Percentiles rank a stretch among this genome's conserved stretches.
Conservation (phyloP, 2,888 invertebrate genomes). For the Catotricha subobsoleta region DNA sequence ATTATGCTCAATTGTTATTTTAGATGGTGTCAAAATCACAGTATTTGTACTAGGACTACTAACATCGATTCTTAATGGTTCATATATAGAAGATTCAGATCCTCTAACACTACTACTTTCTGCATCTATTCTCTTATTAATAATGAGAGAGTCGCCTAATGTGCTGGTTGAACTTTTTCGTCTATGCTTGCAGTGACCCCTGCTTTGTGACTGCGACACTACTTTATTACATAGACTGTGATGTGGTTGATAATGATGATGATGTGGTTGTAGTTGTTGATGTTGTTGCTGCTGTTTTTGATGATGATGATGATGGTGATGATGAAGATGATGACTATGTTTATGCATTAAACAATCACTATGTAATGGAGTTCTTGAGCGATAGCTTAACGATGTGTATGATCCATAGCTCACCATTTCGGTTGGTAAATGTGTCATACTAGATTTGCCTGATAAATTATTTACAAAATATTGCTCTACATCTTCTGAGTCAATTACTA, state of each 20-base stretch:
- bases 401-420: slow-evolving; percentile 5
- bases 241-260: slow-evolving; percentile 6
- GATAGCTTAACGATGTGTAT: slow-evolving; percentile 5
- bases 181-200: no score
- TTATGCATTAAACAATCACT: background rate
- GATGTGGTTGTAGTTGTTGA: background rate
- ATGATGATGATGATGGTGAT: slow-evolving; percentile 10
- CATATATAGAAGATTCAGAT: slow-evolving; percentile 4
- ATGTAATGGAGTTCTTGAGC: slow-evolving; percentile 4
- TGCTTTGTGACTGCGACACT: no score
- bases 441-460: slow-evolving; percentile 6
- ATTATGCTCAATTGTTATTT: slow-evolving; percentile 21
- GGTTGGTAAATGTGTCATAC: slow-evolving; percentile 2
- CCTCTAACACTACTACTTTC: slow-evolving; percentile 9
- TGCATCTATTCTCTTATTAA: background rate
- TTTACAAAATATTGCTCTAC: slow-evolving; percentile 8
- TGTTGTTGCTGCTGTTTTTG: slow-evolving; percentile 11
- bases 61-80: slow-evolving; percentile 5
- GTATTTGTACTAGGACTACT: slow-evolving; percentile 5
- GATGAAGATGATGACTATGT: slow-evolving; percentile 1
- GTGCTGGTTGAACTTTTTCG: slow-evolving; percentile 2
- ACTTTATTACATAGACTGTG: slow-evolving; percentile 5
- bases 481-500: no score
- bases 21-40: slow-evolving; percentile 16
- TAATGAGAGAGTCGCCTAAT: background rate